Evolutionary conservation across 2,113 vertebrate species (phyloP).

Genomic region (Neodon shergylaensis): DNA sequence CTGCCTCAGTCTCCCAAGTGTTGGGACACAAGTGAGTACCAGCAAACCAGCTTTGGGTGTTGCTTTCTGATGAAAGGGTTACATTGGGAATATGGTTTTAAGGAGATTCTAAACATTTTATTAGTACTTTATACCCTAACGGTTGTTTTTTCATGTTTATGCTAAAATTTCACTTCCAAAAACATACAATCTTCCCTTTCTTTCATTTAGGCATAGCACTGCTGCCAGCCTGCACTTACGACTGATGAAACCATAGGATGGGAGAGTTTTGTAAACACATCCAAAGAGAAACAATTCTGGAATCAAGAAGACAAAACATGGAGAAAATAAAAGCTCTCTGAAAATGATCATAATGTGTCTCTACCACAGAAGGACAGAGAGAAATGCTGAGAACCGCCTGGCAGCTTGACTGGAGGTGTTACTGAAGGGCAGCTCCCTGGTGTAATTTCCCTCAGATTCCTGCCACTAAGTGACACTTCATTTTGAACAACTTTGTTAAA

Average conservation of each 20-base stretch:
- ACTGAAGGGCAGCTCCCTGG: neutral
- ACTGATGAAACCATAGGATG: neutral
- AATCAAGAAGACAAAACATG: neutral
- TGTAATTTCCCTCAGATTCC: neutral
- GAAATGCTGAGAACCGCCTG: slow-evolving; percentile 18
- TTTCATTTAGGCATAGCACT: neutral
- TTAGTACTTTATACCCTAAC: neutral
- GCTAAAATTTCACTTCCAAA: slow-evolving; percentile 7
- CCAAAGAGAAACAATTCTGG: neutral
- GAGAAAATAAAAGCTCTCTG: neutral
- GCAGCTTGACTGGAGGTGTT: neutral
- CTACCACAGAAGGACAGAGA: neutral
- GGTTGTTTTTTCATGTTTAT: slow-evolving; percentile 38
- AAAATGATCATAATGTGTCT: neutral
- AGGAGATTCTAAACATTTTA: slow-evolving; percentile 24
- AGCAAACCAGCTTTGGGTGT: neutral
- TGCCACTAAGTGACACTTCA: neutral
- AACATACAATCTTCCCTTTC: neutral
- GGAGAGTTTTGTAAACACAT: neutral
- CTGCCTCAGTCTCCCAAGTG: neutral
- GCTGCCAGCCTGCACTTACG: neutral
- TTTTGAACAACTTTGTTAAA: slow-evolving; percentile 3
- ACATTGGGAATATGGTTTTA: neutral
- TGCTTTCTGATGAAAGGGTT: slow-evolving; percentile 38
- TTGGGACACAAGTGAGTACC: neutral